Conservation (phyloP, 2,113 vertebrate species). For the Nasalis larvatus region DNA sequence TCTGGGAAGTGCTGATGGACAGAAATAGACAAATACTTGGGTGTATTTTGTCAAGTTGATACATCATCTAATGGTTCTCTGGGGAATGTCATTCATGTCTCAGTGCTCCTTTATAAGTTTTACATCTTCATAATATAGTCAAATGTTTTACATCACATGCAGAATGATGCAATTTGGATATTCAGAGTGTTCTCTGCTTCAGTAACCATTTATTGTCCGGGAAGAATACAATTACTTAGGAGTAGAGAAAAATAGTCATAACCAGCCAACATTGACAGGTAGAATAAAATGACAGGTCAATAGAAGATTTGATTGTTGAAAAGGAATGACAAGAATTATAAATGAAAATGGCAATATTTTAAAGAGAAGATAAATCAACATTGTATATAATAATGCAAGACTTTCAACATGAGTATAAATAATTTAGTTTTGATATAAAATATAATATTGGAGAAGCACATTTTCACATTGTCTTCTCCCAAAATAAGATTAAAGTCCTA, state of each 20-base stretch:
- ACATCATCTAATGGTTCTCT: not conserved
- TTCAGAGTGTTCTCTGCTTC: not conserved
- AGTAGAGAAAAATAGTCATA: not conserved
- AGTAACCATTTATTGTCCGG: not conserved
- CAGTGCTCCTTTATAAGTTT: not conserved
- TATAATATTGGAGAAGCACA: not conserved
- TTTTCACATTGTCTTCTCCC: not conserved
- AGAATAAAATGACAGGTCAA: not conserved
- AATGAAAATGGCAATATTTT: not conserved
- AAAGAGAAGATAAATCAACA: not conserved
- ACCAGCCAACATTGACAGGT: not conserved
- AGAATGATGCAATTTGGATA: not conserved
- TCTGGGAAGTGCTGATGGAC: not conserved
- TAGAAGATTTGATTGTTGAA: not conserved
- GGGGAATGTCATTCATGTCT: not conserved
- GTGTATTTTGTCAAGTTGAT: not conserved
- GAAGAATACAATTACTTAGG: not conserved
- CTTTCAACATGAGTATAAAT: not conserved
- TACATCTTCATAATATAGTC: not conserved
- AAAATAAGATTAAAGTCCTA: not conserved
- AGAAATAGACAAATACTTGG: not conserved
- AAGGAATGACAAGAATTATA: not conserved
- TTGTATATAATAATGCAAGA: not conserved
- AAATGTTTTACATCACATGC: not conserved
- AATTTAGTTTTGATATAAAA: not conserved